A percentile compares a stretch with the other conserved stretches of the same genome.
Conservation (phyloP, 1,140 invertebrate genomes). For the Danaus melanippus region DNA sequence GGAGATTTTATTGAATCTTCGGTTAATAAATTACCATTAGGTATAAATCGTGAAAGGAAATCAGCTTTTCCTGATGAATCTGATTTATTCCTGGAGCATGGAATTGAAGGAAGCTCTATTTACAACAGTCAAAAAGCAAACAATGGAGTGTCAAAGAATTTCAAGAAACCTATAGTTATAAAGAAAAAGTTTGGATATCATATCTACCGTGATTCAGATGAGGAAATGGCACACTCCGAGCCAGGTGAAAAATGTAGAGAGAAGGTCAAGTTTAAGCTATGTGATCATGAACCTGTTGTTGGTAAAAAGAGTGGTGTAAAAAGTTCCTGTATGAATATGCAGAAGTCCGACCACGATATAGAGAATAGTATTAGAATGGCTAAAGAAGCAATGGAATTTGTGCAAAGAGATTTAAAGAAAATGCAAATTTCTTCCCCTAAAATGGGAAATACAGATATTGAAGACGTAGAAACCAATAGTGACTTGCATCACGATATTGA, state of each 20-base stretch:
- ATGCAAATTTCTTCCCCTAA: conserved; percentile 31
- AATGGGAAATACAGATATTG: conserved; percentile 18
- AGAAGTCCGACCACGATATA: conserved; percentile 38
- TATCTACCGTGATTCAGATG: conserved; percentile 43
- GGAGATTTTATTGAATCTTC: conserved; percentile 18
- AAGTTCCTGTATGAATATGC: conserved; percentile 17
- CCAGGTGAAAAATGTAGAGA: conserved; percentile 38
- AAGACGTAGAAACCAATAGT: conserved; percentile 23
- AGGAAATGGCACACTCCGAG: conserved; percentile 37
- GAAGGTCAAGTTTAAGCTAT: conserved; percentile 50
- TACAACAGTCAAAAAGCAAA: conserved; percentile 1
- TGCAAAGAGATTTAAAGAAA: conserved; percentile 45
- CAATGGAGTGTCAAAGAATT: conserved; percentile 13
- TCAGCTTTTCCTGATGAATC: conserved; percentile 22
- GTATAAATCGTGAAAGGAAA: conserved; percentile 37
- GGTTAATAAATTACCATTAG: conserved; percentile 16
- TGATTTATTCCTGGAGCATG: conserved; percentile 10
- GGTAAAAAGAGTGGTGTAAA: conserved; percentile 14
- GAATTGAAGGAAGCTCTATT: conserved; percentile 9
- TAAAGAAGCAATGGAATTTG: conserved; percentile 54
- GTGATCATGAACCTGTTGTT: conserved; percentile 32
- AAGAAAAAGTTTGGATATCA: conserved; percentile 46
- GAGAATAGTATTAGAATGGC: conserved; percentile 49
- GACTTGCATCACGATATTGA: conserved; percentile 45
- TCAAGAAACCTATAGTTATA: conserved; percentile 45